Conservation (phyloP, 2,797 vertebrate genomes). For the Taeniopygia guttata region DNA sequence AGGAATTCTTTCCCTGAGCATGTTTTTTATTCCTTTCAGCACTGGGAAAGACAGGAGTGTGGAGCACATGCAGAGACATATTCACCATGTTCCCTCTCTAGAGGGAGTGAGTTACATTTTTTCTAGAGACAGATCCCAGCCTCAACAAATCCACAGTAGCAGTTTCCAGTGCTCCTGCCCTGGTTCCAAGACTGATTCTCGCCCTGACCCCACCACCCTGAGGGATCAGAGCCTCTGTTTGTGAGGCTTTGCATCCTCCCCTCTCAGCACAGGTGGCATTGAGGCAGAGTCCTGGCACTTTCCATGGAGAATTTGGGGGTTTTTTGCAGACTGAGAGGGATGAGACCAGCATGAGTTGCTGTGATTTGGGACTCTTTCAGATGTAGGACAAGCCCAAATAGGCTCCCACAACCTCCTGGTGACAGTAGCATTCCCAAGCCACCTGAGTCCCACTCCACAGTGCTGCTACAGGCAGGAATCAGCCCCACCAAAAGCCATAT, state of each 20-base stretch:
- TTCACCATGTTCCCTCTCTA: background rate
- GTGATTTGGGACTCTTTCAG: background rate
- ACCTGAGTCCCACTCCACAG: background rate
- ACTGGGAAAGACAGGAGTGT: background rate
- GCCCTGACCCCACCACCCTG: no score
- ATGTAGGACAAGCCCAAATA: background rate
- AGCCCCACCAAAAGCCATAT: background rate
- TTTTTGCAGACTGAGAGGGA: background rate
- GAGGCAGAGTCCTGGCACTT: background rate
- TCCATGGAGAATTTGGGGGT: background rate
- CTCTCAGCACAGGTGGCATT: background rate
- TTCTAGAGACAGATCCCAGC: background rate
- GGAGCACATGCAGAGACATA: background rate
- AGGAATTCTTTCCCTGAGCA: background rate
- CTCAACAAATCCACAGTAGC: background rate
- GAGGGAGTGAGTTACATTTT: background rate
- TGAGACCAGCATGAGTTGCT: background rate
- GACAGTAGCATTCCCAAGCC: background rate
- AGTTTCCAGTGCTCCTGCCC: background rate
- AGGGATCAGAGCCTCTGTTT: background rate
- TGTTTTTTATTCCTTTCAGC: background rate
- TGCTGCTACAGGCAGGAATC: background rate
- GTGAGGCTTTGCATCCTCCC: background rate
- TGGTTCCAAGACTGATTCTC: background rate
- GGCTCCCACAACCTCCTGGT: background rate